Evolutionary conservation across 2,888 invertebrate species (phyloP), one percentile per base, ranked within the genome.

Genomic region (Tetragonula carbonaria): DNA sequence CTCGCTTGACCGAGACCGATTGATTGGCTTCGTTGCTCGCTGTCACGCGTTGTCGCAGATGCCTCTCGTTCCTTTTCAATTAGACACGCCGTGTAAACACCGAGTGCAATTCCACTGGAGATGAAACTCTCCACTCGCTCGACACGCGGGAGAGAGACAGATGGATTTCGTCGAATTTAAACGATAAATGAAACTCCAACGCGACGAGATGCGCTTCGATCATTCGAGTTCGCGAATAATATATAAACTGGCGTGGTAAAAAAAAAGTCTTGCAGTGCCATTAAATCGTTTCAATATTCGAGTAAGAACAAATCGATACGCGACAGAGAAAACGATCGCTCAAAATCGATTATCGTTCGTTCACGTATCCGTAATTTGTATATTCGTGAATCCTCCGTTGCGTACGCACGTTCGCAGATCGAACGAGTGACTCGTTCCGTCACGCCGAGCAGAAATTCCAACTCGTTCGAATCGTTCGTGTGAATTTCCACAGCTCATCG

Each of bases 11-110:
- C 84, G 81, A 85, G 66, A 68, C 50, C 73, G 79, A 86, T 90
- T 84, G 88, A 86, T 90, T 90, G 85, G 87, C 86, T 90, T 90
- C 86, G 90, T 90, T 90, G 78, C 70, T 51, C 45, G 33, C 75
- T 63, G 80, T 85, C 90, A 90, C 90, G 85, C 78, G 33, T n/a
- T 8, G 21, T 45, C n/a, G 13, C 16, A 6, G 23, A 23, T 78
- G 45, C 67, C 53, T 66, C 62, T 66, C 53, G 2, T 51, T 16
- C 62, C 18, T 50, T 57, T 38, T 74, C 18, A 33, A 74, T 67
- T 51, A 18, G n/a, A 74, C 33, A 4, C 11, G 4, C 23, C 28
- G 57, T 5, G 57, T 1, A 5, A 59, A 59, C 14, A 59, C 3
- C 2, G 13, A 57, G n/a, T 57, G 13, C 57, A 38, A 6, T 38